These are phyloP conservation scores for Hippocampus guttulatus DNA, from an alignment of 2,113 vertebrate species.

Conservation along the genomic window DNA sequence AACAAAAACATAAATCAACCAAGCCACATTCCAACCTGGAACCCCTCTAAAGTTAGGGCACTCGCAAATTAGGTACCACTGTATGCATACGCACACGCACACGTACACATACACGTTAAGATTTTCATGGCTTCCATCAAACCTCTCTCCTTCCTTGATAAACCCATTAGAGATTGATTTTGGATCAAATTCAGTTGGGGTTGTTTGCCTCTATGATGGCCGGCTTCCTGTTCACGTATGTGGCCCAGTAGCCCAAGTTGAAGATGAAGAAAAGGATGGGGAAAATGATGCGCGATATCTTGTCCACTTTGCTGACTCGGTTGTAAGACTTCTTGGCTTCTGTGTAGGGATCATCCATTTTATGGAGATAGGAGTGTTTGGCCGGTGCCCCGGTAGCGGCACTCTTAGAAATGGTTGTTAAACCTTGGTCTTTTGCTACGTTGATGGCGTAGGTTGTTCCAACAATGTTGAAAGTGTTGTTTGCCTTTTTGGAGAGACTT, in stretches of 20 bases:
- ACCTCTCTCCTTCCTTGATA: constrained; percentile 26
- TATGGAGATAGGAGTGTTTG: constrained; percentile 66
- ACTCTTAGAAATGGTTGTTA: constrained; percentile 90
- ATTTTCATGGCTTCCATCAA: constrained; percentile 52
- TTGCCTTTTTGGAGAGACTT: constrained; percentile 88
- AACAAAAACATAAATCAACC: neutral
- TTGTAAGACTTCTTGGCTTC: constrained; percentile 96
- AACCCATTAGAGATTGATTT: constrained; percentile 36
- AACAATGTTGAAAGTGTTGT: constrained; percentile 97
- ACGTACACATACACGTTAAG: constrained; percentile 24
- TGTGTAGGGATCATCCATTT: constrained; percentile 82
- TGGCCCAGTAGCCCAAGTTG: constrained; percentile 97
- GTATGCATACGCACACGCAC: constrained; percentile 6
- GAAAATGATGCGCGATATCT: constrained; percentile 98
- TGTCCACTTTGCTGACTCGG: constrained; percentile 99
- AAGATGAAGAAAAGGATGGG: constrained; percentile 98
- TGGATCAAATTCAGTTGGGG: constrained; percentile 75
- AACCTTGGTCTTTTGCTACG: constrained; percentile 86
- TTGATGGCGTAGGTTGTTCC: constrained; percentile 95
- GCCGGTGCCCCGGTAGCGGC: constrained; percentile 72
- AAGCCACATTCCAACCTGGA: too few species aligned
- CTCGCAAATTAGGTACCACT: neutral
- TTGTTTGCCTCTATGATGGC: constrained; percentile 89
- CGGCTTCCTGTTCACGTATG: constrained; percentile 94
- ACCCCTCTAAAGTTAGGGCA: too few species aligned